Percentiles rank a stretch among this genome's conserved stretches.
Evolutionary conservation across 2,797 vertebrate species (phyloP).

Genomic region (Acanthurus tractus): DNA sequence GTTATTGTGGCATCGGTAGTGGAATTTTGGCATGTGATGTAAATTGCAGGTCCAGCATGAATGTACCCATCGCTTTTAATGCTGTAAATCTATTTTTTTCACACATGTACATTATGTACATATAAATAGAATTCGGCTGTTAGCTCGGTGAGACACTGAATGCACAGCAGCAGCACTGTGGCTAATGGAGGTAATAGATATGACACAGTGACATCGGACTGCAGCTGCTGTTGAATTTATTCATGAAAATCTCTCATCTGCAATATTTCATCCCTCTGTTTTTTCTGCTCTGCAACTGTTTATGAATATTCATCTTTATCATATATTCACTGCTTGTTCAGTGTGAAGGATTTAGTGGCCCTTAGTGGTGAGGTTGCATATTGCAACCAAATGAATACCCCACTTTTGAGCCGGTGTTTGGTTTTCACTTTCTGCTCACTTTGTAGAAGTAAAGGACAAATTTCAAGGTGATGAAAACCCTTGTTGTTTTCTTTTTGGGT

Average conservation of each 20-base stretch:
- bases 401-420: too few species aligned
- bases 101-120: too few species aligned
- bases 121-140: neutral
- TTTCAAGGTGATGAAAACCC: too few species aligned
- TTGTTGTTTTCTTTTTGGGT: too few species aligned
- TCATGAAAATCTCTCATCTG: neutral
- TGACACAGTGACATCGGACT: neutral
- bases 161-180: constrained; percentile 9
- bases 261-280: neutral
- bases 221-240: neutral
- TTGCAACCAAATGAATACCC: too few species aligned
- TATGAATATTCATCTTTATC: neutral
- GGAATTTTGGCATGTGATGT: neutral
- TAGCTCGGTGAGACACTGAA: neutral
- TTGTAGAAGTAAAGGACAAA: too few species aligned
- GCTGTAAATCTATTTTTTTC: neutral
- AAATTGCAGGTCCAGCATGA: neutral
- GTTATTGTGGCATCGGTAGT: too few species aligned
- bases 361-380: too few species aligned
- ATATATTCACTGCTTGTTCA: neutral
- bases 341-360: too few species aligned
- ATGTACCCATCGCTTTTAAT: neutral
- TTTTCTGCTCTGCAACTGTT: neutral
- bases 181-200: neutral
- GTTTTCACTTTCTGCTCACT: too few species aligned